Conservation (phyloP, 1,140 invertebrate genomes). For the Drosophila ogumai region DNA sequence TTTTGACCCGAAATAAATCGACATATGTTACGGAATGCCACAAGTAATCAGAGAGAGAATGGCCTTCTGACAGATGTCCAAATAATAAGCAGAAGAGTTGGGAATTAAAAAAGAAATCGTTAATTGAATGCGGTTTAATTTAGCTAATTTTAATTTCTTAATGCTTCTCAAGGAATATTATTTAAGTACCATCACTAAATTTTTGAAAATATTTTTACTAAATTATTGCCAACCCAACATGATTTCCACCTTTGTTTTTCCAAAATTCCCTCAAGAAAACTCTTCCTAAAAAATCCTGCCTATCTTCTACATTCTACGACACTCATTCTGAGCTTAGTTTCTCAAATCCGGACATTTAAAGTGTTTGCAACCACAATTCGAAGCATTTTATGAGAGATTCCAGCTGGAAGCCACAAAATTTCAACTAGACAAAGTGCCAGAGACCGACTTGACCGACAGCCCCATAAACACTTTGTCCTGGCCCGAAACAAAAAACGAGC, state of each 20-base stretch:
- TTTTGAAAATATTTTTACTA: not conserved
- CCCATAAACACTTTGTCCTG: slow-evolving; percentile 52
- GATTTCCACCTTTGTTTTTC: not conserved
- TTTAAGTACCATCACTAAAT: not conserved
- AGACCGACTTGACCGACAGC: slow-evolving; percentile 39
- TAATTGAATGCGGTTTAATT: not conserved
- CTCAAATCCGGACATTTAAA: slow-evolving; percentile 3
- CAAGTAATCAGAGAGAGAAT: slow-evolving; percentile 11
- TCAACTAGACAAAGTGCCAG: slow-evolving; percentile 44
- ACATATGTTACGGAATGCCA: slow-evolving; percentile 35
- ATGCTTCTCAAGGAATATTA: not conserved
- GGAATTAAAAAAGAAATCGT: not conserved
- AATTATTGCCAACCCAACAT: too few relatives aligned
- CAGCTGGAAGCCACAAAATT: slow-evolving; percentile 29
- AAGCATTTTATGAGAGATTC: slow-evolving; percentile 5
- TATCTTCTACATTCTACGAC: not conserved
- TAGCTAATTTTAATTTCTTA: not conserved
- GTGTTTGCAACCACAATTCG: slow-evolving; percentile 27
- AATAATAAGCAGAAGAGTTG: not conserved
- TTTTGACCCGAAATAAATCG: slow-evolving; percentile 35
- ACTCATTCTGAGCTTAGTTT: not conserved
- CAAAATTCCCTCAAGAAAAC: not conserved
- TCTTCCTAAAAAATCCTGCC: not conserved
- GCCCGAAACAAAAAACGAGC: slow-evolving; percentile 23
- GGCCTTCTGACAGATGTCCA: slow-evolving; percentile 11